Conservation (phyloP, 2,113 vertebrate genomes). For the Blennius ocellaris region DNA sequence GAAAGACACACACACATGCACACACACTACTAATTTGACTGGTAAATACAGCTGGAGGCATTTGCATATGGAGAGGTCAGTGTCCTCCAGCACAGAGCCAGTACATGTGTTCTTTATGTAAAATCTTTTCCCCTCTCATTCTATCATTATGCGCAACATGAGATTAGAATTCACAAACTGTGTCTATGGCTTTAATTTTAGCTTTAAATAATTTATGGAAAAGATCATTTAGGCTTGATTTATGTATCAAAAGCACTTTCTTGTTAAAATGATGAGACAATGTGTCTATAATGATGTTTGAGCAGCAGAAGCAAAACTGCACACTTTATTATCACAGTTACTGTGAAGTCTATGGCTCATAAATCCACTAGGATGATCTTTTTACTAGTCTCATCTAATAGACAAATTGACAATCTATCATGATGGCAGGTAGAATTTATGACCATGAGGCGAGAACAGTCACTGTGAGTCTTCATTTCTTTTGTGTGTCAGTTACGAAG, state of each 20-base stretch:
- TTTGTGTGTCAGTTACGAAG: neutral
- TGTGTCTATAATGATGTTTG: no score
- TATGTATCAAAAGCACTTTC: no score
- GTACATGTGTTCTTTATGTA: conserved; percentile 20
- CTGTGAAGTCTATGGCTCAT: neutral
- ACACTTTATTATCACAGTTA: no score
- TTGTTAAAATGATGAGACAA: no score
- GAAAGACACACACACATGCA: conserved; percentile 4
- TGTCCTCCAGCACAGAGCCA: conserved; percentile 26
- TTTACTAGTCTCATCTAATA: neutral
- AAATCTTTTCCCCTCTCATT: no score
- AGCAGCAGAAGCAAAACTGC: no score
- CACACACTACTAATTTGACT: conserved; percentile 56
- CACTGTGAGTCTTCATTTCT: neutral
- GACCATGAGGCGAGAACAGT: neutral
- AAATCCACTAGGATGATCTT: neutral
- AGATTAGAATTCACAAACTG: no score
- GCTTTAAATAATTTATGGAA: no score
- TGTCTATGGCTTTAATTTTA: no score
- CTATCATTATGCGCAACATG: no score
- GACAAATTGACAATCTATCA: no score
- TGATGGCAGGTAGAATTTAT: neutral
- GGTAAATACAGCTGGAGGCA: conserved; percentile 53
- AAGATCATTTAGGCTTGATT: no score
- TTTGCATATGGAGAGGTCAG: conserved; percentile 67